Conservation (phyloP, 2,113 vertebrate genomes). For the Suricata suricatta region DNA sequence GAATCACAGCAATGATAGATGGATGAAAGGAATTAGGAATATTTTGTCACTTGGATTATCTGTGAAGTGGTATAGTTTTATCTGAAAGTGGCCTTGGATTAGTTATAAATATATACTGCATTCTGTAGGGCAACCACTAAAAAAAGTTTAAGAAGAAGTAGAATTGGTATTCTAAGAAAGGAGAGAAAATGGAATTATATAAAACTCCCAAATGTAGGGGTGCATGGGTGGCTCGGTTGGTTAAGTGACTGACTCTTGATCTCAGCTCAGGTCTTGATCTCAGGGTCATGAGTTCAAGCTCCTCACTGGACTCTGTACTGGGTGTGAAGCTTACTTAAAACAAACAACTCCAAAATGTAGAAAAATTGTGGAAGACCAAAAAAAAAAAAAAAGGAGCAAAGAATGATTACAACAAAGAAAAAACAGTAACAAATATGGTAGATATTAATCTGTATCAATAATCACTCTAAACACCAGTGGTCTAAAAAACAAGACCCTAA, state of each 20-base stretch:
- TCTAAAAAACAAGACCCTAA: not conserved
- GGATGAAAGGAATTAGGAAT: not conserved
- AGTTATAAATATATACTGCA: not conserved
- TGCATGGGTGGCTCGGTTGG: too few relatives aligned
- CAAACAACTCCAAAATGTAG: not conserved
- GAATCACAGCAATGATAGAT: not conserved
- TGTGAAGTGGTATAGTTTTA: not conserved
- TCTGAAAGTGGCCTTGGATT: not conserved
- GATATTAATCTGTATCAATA: not conserved
- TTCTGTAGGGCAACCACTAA: not conserved
- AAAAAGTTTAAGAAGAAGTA: not conserved
- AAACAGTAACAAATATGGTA: not conserved
- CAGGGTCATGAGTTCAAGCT: too few relatives aligned
- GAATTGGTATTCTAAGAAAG: not conserved
- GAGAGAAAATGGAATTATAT: not conserved
- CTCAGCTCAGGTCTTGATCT: too few relatives aligned
- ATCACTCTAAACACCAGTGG: not conserved
- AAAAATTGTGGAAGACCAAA: not conserved
- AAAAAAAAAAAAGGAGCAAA: not conserved
- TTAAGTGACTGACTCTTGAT: too few relatives aligned
- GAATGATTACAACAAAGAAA: not conserved
- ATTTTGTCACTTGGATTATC: not conserved
- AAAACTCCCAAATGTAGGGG: not conserved
- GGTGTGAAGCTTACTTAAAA: too few relatives aligned
- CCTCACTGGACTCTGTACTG: too few relatives aligned